Base-by-base conservation (phyloP, 2,113 vertebrate genomes). In the Thunnus thynnus region DNA sequence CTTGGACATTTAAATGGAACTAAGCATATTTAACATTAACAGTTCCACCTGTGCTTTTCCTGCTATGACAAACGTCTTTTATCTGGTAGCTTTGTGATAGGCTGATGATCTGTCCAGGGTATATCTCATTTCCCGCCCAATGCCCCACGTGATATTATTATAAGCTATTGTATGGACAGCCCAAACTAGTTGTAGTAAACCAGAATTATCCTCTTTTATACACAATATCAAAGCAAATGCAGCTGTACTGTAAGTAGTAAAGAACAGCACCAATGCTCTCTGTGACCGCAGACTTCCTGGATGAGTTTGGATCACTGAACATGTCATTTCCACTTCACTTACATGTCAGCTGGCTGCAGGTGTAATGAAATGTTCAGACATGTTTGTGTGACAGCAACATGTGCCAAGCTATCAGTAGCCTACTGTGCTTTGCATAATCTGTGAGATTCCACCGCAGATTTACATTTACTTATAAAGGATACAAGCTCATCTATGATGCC, bases 311-410 rank as follows among this genome's bases (percentile, higher is more conserved):
- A 87, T 96, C 94, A 90, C 70, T 22, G 85, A 90, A 92, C 80
- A 93, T 87, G 92, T 94, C 92, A 79, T 88, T 94, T 93, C 94
- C 93, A 58, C 25, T 95, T 82, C 92, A 80, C 90, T 95, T 95
- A 95, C 94, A 94, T 8, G 90, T 90, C 73, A 94, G 84, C 89
- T 57, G 94, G 75, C 72, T 58, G 78, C 86, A 84, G 47, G 70
- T 69, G 94, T 91, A 87, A 92, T 91, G 89, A 86, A 3, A 13
- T 84, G 46, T 76, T 93, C 90, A 48, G 88, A 85, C 18, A 88
- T 76, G 67, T 93, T 92, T 52, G 90, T 89, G 47, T 58, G 91
- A 64, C 77, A 90, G 76, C 78, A 22, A 22, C 90, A 72, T 62
- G 69, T 86, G 41, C 90, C 93, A 94, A 88, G 93, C 91, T 94